Conservation (phyloP, 2,888 invertebrate species). For the Lordiphosa fenestrarum region DNA sequence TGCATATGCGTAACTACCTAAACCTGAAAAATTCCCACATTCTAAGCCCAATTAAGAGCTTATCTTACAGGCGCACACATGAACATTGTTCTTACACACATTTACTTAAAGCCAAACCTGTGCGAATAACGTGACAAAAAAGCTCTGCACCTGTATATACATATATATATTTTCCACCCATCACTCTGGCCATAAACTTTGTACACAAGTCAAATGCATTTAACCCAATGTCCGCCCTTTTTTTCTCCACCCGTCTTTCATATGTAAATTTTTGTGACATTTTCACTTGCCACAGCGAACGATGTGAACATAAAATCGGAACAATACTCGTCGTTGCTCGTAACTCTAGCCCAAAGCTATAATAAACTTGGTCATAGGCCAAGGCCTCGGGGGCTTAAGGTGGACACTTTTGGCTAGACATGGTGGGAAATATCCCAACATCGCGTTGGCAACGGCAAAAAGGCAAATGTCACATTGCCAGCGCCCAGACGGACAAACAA, state of each 20-base stretch:
- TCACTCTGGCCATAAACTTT: constrained; percentile 34
- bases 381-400: constrained; percentile 17
- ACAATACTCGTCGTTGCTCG: constrained; percentile 28
- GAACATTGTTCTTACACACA: background rate
- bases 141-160: constrained; percentile 15
- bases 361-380: constrained; percentile 51
- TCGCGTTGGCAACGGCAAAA: constrained; percentile 13
- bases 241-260: constrained; percentile 19
- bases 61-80: constrained; percentile 24
- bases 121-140: constrained; percentile 30
- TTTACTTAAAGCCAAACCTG: background rate
- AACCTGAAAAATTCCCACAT: constrained; percentile 22
- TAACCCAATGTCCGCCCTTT: constrained; percentile 31
- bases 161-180: constrained; percentile 16
- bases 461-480: constrained; percentile 43
- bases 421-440: constrained; percentile 13
- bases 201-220: constrained; percentile 48
- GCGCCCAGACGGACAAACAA: constrained; percentile 27
- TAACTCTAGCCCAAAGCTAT: constrained; percentile 19
- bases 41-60: constrained; percentile 41
- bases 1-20: background rate
- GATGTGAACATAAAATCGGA: constrained; percentile 11
- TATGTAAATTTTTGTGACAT: constrained; percentile 52
- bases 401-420: constrained; percentile 15
- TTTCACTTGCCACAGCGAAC: constrained; percentile 34